These are phyloP conservation scores for Montipora capricornis DNA, from an alignment of 64 coral and sea anemone genomes.

Conservation along the genomic window DNA sequence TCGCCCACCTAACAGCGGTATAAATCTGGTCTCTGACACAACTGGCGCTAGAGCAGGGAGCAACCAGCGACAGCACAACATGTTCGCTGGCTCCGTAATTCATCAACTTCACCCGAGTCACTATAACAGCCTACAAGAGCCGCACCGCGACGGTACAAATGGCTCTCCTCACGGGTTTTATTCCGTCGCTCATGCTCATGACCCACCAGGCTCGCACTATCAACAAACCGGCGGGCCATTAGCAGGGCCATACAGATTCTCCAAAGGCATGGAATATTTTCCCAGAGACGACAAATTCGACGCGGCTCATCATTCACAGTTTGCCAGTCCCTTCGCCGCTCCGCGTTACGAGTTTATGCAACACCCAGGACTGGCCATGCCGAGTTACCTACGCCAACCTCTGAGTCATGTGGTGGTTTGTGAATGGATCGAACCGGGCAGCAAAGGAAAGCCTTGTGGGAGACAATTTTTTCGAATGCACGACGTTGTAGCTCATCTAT, in stretches of 20 bases:
- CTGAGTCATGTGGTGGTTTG: conserved; percentile 94
- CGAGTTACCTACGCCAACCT: conserved; percentile 92
- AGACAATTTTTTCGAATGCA: conserved; percentile 98
- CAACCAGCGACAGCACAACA: conserved; percentile 85
- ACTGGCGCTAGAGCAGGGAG: conserved; percentile 62
- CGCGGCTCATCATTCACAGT: conserved; percentile 78
- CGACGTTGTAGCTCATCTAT: conserved; percentile 94
- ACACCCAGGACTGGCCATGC: conserved; percentile 87
- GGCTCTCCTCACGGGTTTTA: conserved; percentile 95
- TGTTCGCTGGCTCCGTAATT: conserved; percentile 81
- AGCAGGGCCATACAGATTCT: conserved; percentile 75
- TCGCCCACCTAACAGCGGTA: conserved; percentile 78
- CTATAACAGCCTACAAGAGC: conserved; percentile 86
- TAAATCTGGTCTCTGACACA: conserved; percentile 77
- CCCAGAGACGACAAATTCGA: conserved; percentile 86
- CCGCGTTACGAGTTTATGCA: conserved; percentile 93
- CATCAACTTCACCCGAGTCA: conserved; percentile 88
- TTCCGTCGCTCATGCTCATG: conserved; percentile 92
- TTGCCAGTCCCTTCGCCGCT: conserved; percentile 81
- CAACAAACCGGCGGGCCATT: conserved; percentile 60
- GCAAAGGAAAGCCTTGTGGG: conserved; percentile 93
- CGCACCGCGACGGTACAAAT: conserved; percentile 86
- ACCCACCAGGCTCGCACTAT: conserved; percentile 77
- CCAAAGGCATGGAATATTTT: conserved; percentile 80
- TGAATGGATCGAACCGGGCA: conserved; percentile 95